Evolutionary conservation across 1,140 invertebrate genomes (phyloP).

Genomic region (Galleria mellonella): DNA sequence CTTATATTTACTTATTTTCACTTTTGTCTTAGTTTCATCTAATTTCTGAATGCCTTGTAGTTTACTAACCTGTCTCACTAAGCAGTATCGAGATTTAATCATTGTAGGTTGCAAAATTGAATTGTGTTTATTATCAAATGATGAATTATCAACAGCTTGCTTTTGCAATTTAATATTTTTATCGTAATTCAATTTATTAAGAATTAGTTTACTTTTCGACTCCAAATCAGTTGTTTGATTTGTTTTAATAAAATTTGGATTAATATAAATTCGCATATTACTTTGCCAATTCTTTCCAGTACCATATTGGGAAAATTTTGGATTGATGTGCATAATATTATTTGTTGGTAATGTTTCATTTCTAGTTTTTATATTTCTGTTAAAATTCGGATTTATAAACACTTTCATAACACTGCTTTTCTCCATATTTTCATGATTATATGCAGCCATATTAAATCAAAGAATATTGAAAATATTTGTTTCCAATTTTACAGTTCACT

Average conservation of each 20-base stretch:
- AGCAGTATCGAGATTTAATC: slow-evolving; percentile 33
- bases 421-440: slow-evolving; percentile 13
- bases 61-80: slow-evolving; percentile 27
- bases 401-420: slow-evolving; percentile 27
- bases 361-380: slow-evolving; percentile 14
- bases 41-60: neutral
- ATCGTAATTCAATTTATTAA: no score
- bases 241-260: slow-evolving; percentile 47
- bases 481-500: slow-evolving; percentile 53
- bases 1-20: slow-evolving; percentile 59
- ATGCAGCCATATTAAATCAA: slow-evolving; percentile 6
- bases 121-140: no score
- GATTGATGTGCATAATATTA: slow-evolving; percentile 31
- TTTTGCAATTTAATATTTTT: no score
- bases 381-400: slow-evolving; percentile 60
- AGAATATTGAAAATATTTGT: slow-evolving; percentile 49
- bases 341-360: slow-evolving; percentile 3
- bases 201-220: no score
- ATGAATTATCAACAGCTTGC: no score
- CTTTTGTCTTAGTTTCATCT: slow-evolving; percentile 16
- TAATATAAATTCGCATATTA: slow-evolving; percentile 49
- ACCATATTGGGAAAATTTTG: slow-evolving; percentile 21
- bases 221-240: no score
- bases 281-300: slow-evolving; percentile 13
- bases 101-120: neutral